These are phyloP conservation scores for Gallinago nigripennis DNA, from an alignment of 2,797 vertebrate species.

Conservation along the genomic window DNA sequence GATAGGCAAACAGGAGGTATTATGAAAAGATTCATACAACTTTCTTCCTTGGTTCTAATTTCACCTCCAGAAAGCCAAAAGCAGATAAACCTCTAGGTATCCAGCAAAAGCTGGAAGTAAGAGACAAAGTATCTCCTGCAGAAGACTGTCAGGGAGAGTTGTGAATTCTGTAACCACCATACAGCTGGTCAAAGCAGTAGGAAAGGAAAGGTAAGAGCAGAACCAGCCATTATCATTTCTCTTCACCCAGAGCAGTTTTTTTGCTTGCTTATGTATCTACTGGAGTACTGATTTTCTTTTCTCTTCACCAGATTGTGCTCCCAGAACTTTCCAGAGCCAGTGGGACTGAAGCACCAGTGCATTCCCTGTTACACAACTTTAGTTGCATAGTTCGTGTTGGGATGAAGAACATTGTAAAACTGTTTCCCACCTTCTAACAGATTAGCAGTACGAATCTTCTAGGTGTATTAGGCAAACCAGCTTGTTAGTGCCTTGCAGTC, in stretches of 20 bases:
- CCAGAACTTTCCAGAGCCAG: neutral
- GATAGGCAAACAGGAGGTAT: neutral
- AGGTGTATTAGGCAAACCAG: fast-evolving
- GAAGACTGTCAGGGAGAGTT: neutral
- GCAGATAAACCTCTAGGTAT: neutral
- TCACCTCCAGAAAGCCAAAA: neutral
- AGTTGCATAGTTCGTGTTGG: neutral
- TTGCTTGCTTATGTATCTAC: neutral
- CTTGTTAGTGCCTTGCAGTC: neutral
- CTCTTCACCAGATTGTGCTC: neutral
- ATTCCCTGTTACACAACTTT: neutral
- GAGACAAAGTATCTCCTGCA: neutral
- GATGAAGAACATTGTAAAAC: neutral
- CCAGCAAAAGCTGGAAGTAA: neutral
- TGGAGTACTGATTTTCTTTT: neutral
- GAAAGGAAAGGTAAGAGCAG: neutral
- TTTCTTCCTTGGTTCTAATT: neutral
- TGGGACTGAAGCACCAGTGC: neutral
- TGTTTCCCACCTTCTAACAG: neutral
- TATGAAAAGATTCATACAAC: neutral
- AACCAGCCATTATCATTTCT: neutral
- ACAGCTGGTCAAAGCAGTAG: neutral
- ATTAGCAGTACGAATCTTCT: neutral
- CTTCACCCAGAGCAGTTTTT: neutral
- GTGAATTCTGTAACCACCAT: neutral